Evolutionary conservation across 2,113 vertebrate genomes (phyloP), one percentile per base, ranked within the genome.

Genomic region (Chlorodrepanis virens): DNA sequence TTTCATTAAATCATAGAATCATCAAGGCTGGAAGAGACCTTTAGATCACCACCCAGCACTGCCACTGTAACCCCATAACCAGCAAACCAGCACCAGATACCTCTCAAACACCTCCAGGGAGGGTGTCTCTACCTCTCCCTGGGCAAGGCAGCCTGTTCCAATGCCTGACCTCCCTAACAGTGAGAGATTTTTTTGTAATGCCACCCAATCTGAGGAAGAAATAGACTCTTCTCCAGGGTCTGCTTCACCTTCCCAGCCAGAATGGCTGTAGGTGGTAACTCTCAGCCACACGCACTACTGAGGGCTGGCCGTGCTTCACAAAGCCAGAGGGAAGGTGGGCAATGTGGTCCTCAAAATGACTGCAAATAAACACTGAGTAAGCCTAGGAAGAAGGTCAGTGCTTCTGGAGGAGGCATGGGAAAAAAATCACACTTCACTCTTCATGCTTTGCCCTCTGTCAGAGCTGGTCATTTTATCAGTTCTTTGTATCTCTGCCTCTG

Each of bases 241-340:
- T 71, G 14, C 28, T 68, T 83, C 24, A 11, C 14, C 74, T 83
- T 45, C 24, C 44, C 22, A 72, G 17, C 22, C 2, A 7, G 49
- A 60, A 56, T 23, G 37, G 44, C 5, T 8, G 22, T 25, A n/a
- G 37, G 25, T 72, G 33, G 19, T 50, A 65, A 56, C 40, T 56
- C 60, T 71, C 16, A 68, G 49, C 6, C 50, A 39, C 0, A 0
- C 0, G 0, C 2, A 6, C 20, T 70, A 11, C 37, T 15, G 60
- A 47, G 47, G 1, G 0, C 31, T 65, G 69, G 23, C 37, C 70
- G 47, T 29, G 39, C 65, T 35, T 75, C 56, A 17, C 28, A 37
- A 49, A 92, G 19, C 33, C 63, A 13, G 52, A 84, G 35, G 16
- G 6, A 82, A 93, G 23, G 39, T 28, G 49, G 35, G 16, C 9